Evolutionary conservation across 2,888 invertebrate genomes (phyloP), one percentile per base, ranked within the genome.

Genomic region (Lasioglossum lativentre): DNA sequence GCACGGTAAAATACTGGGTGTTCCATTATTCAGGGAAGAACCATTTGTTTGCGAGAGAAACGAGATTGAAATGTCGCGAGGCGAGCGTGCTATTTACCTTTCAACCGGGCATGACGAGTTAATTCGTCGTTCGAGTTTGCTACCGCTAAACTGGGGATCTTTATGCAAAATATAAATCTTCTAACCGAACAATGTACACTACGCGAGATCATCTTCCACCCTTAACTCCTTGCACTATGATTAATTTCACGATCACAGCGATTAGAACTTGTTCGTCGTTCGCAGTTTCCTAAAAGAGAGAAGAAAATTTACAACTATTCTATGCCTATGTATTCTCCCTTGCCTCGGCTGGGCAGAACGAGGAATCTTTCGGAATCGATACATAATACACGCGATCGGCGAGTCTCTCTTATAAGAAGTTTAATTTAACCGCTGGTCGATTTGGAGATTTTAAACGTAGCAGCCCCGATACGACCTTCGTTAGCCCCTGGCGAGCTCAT

Each of bases 401-500:
- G 23, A 38, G 38, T 19, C 34, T 5, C 19, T 19, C 19, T 0
- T 30, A 66, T 34, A 23, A 38, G 38, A 68, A 68, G 68, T 38
- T 68, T 68, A 68, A 68, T 34, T 38, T 68, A 68, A 68, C 38
- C 68, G 34, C 34, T 6, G 38, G 34, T 23, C 68, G 68, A 68
- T 68, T 38, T 38, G 68, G 68, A 38, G 68, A 38, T 68, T 68
- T 38, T 38, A 68, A 68, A 34, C 34, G 68, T 38, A 38, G 8
- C 38, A 68, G 34, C 68, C 38, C 30, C 68, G 34, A 68, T 12
- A 38, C 68, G 68, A 68, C 68, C 34, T 68, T 23, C 68, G 68
- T 68, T 23, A 68, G 38, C 68, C 68, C 19, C 68, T 38, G 38
- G 38, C 68, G 68, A 68, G 23, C 68, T 68, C 68, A 23, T 68